Conservation (phyloP, 2,888 invertebrate species). For the Erebia ligea region DNA sequence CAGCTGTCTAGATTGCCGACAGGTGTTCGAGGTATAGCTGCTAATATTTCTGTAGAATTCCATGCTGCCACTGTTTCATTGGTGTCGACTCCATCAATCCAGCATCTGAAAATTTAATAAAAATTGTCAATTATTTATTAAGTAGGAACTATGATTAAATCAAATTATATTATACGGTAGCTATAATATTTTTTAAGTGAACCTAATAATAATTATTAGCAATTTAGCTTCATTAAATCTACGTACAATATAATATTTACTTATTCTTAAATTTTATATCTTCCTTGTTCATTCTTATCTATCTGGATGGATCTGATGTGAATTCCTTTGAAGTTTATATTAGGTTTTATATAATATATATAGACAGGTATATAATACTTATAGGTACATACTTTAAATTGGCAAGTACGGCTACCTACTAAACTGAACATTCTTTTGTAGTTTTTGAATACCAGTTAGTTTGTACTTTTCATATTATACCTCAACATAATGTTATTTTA, state of each 20-base stretch:
- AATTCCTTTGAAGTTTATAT: too few relatives aligned
- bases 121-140: slow-evolving; percentile 1
- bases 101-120: slow-evolving; percentile 78
- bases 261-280: not conserved
- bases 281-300: not conserved
- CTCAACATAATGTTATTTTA: too few relatives aligned
- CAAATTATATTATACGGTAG: too few relatives aligned
- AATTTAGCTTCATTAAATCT: not conserved
- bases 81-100: slow-evolving; percentile 84
- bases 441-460: too few relatives aligned
- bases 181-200: not conserved
- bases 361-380: too few relatives aligned
- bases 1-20: slow-evolving; percentile 85
- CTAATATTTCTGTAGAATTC: slow-evolving; percentile 80
- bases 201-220: not conserved
- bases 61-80: slow-evolving; percentile 78
- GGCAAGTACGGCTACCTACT: too few relatives aligned
- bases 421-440: too few relatives aligned
- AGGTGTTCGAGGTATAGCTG: slow-evolving; percentile 82
- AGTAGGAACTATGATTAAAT: not conserved
- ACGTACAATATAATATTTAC: not conserved
- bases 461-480: too few relatives aligned
- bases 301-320: not conserved
- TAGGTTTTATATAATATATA: too few relatives aligned
- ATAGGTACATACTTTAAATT: too few relatives aligned